Percentiles rank a stretch among this genome's conserved stretches.
Conservation (phyloP, 2,888 invertebrate genomes). For the Pelosia muscerda region DNA sequence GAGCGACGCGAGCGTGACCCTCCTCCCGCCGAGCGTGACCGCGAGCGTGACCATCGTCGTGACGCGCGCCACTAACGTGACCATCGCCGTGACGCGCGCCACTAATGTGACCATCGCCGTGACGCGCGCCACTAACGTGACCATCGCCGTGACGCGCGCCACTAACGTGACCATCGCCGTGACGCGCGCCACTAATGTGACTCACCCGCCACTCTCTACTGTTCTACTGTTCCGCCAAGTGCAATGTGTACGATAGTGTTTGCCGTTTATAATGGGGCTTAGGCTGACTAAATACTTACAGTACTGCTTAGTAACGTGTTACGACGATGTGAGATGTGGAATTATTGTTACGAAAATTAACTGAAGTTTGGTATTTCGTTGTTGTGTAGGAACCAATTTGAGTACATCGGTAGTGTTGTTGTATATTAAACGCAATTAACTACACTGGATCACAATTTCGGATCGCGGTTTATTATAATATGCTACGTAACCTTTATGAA, state of each 20-base stretch:
- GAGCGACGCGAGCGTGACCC: conserved; percentile 88
- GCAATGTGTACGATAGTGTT: not conserved
- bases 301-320: not conserved
- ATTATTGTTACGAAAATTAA: not conserved
- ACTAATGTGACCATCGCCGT: no score
- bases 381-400: no score
- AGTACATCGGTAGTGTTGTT: no score
- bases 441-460: no score
- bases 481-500: no score
- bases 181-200: no score
- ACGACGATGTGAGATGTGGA: not conserved
- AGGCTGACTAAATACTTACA: not conserved
- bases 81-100: no score
- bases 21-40: conserved; percentile 86
- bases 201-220: no score
- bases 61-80: conserved; percentile 62
- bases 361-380: not conserved
- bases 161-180: no score
- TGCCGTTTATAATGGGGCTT: not conserved
- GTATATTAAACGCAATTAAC: no score
- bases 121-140: no score
- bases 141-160: conserved; percentile 73
- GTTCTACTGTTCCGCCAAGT: not conserved
- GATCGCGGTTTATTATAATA: no score
- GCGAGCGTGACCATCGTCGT: conserved; percentile 78